Base-by-base conservation (phyloP, 2,113 vertebrate species). In the Arenaria interpres region DNA sequence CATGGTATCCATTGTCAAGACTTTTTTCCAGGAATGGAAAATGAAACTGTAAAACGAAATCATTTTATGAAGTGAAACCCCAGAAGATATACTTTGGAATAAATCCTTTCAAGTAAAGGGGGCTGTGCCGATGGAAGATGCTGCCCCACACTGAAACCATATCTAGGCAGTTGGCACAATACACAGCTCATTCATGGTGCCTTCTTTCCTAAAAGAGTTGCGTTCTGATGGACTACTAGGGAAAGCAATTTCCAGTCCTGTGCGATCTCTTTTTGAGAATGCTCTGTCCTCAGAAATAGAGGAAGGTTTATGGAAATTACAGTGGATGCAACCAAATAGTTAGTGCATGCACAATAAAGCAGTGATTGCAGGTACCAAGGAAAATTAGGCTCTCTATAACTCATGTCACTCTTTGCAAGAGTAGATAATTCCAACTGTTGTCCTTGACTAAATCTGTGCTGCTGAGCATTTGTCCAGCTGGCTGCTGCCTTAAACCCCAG, bases 391-490 rank as follows among this genome's bases (percentile, higher is more conserved):
- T 85, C 32, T 95, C 51, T 81, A 8, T 90, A 93, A 89, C 62
- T 94, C 68, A 45, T 37, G 69, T 82, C 53, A 73, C 39, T 41
- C 51, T 89, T 90, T 72, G 73, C 73, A 72, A 68, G 43, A 85
- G 46, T 6, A 77, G 62, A 23, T 92, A 87, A 89, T 93, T 95
- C 80, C 92, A 92, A 0, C 74, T 95, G 77, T 83, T 91, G 62
- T 93, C 86, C 81, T 83, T 92, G 86, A 94, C 89, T 78, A 88
- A 88, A 92, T 50, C 16, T 41, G 33, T 81, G 41, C 76, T 5
- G 5, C 79, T 90, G 95, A 94, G 51, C 76, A 56, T 93, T 93
- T 93, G 94, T 96, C 86, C 86, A 69, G 56, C 92, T 94, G 79
- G 46, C 60, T 88, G 46, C 84, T 95, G 69, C 69, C 84, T 92